Conservation (phyloP, 2,888 invertebrate genomes). For the Drosophila macrothrix region DNA sequence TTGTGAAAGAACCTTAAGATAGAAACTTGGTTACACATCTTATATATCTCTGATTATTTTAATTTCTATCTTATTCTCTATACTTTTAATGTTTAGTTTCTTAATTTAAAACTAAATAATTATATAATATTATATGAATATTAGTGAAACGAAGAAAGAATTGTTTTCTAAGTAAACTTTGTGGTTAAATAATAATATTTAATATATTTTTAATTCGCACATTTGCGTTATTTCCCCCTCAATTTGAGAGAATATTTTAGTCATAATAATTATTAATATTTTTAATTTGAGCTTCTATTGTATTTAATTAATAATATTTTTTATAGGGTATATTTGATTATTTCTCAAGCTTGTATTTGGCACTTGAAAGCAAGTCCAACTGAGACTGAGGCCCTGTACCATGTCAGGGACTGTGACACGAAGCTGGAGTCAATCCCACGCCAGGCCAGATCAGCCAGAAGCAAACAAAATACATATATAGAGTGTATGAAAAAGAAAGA, state of each 20-base stretch:
- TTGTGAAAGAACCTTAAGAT: neutral
- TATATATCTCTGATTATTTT: neutral
- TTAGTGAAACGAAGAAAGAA: neutral
- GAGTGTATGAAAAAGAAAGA: neutral
- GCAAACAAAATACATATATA: neutral
- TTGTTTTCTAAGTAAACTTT: neutral
- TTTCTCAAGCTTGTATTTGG: slow-evolving; percentile 7
- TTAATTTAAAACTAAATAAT: neutral
- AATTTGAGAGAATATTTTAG: neutral
- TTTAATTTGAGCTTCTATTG: neutral
- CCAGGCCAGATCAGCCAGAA: slow-evolving; percentile 13
- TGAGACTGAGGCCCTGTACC: neutral
- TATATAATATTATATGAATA: neutral
- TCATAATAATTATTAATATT: neutral
- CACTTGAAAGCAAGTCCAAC: neutral
- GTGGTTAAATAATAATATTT: neutral
- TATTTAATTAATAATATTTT: neutral
- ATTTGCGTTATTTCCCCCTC: neutral
- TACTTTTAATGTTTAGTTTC: neutral
- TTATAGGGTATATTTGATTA: neutral
- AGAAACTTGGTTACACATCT: neutral
- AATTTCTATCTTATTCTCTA: neutral
- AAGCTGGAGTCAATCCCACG: slow-evolving; percentile 15
- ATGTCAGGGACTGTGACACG: slow-evolving; percentile 17
- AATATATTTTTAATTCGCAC: neutral